A percentile compares a stretch with the other conserved stretches of the same genome.
These are phyloP conservation scores for Tetrax tetrax DNA, from an alignment of 2,113 vertebrate species.

Conservation along the genomic window DNA sequence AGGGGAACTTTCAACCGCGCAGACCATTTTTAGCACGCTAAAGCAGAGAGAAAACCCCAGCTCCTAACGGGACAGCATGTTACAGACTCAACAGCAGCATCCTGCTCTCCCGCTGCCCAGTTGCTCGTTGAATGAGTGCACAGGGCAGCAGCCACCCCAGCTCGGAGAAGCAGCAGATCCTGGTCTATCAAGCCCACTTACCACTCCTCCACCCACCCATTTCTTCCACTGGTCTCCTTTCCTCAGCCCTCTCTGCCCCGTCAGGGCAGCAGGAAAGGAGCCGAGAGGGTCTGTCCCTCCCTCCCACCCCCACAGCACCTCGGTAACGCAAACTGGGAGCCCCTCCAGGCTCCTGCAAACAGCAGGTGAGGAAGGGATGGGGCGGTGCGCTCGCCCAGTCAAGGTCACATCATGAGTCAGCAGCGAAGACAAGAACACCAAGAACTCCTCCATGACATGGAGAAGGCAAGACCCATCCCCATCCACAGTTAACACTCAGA, in stretches of 20 bases:
- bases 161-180: not conserved
- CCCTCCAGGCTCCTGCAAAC: not conserved
- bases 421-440: not conserved
- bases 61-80: not conserved
- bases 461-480: not conserved
- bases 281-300: not conserved
- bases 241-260: not conserved
- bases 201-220: not conserved
- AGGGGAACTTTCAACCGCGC: not conserved
- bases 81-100: not conserved
- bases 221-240: not conserved
- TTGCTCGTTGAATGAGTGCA: not conserved
- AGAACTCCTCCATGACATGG: not conserved
- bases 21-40: not conserved
- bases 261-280: not conserved
- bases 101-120: not conserved
- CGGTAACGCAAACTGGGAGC: fast-evolving
- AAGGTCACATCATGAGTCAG: not conserved
- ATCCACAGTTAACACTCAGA: not conserved
- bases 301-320: not conserved
- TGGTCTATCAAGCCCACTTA: fast-evolving
- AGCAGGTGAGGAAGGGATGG: not conserved
- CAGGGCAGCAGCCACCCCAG: not conserved
- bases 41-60: not conserved
- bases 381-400: fast-evolving